Evolutionary conservation across 2,888 invertebrate species (phyloP).

Genomic region (Spialia ferax): DNA sequence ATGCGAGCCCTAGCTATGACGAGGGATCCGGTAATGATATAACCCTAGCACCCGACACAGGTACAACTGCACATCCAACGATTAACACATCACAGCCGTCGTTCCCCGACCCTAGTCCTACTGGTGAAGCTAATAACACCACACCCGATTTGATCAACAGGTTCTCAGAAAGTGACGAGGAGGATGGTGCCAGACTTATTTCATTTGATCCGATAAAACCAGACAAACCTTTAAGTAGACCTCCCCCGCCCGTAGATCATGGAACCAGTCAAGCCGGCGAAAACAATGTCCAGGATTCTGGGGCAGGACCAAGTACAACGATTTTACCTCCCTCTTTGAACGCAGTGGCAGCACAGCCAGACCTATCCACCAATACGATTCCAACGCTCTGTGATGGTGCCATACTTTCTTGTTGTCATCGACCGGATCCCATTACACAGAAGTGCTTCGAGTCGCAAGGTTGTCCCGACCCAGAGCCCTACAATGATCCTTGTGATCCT

Average conservation of each 20-base stretch:
- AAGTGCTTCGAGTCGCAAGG: constrained; percentile 68
- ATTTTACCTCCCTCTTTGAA: neutral
- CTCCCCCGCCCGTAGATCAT: constrained; percentile 59
- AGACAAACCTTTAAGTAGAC: constrained; percentile 49
- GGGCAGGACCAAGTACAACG: neutral
- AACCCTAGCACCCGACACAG: constrained; percentile 3
- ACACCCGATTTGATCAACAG: constrained; percentile 23
- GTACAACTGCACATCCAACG: neutral
- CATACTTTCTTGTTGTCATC: constrained; percentile 70
- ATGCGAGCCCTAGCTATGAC: constrained; percentile 19
- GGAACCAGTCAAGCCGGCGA: constrained; percentile 54
- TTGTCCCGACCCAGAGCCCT: constrained; percentile 76
- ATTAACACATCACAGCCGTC: constrained; percentile 11
- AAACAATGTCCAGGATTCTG: neutral
- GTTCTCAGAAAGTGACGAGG: constrained; percentile 47
- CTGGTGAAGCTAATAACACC: constrained; percentile 8
- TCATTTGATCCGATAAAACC: constrained; percentile 61
- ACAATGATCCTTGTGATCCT: constrained; percentile 66
- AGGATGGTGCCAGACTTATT: constrained; percentile 67
- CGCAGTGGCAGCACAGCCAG: neutral
- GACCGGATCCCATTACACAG: constrained; percentile 54
- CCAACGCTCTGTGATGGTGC: constrained; percentile 64
- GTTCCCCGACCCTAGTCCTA: neutral
- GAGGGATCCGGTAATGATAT: neutral
- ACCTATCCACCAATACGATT: neutral